Evolutionary conservation across 2,797 vertebrate species (phyloP).

Genomic region (Dicrostonyx torquatus): DNA sequence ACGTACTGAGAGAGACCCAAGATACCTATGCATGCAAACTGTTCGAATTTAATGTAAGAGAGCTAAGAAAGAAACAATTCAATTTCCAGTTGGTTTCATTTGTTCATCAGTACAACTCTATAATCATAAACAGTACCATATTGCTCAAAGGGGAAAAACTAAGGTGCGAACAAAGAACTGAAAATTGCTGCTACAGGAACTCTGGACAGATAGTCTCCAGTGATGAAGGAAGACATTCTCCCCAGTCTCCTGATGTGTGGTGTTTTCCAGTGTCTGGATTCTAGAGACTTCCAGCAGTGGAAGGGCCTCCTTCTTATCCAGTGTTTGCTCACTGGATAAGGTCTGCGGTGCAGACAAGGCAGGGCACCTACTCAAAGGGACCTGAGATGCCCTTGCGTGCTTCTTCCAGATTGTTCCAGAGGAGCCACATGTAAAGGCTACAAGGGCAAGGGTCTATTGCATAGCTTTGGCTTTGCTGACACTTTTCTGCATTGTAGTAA

Average conservation of each 20-base stretch:
- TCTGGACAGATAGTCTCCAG: neutral
- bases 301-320: neutral
- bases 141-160: neutral
- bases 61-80: neutral
- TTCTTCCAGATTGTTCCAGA: constrained; percentile 3
- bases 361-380: neutral
- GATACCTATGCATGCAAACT: neutral
- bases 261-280: neutral
- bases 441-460: neutral
- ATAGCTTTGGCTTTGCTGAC: neutral
- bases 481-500: constrained; percentile 25
- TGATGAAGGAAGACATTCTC: neutral
- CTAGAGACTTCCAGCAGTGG: neutral
- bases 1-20: too few species aligned
- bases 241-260: neutral
- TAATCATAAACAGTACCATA: neutral
- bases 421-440: neutral
- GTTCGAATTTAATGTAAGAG: neutral
- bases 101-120: neutral
- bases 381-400: too few species aligned
- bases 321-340: neutral
- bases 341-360: neutral
- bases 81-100: neutral
- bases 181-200: neutral
- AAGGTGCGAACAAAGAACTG: neutral